These are phyloP conservation scores for Catostylus mosaicus DNA, from an alignment of 30 jellyfish, hydroid and myxozoan genomes.

Conservation along the genomic window DNA sequence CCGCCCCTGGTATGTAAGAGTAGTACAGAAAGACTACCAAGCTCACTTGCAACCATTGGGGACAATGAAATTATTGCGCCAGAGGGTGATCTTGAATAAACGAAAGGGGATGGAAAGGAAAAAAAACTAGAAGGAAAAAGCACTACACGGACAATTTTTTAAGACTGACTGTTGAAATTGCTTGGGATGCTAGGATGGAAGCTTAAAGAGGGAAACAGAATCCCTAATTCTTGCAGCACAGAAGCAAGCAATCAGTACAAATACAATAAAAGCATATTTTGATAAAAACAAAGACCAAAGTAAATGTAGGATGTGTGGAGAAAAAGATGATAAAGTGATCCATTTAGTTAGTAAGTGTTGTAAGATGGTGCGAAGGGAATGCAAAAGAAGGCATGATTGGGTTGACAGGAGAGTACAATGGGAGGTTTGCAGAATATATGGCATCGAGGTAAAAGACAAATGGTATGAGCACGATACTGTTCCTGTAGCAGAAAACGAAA, in stretches of 20 bases:
- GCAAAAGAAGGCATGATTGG: conserved; percentile 31
- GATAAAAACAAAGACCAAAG: conserved; percentile 15
- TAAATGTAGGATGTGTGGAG: conserved; percentile 13
- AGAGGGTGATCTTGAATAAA: not conserved
- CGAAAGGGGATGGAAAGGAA: not conserved
- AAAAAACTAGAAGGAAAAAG: not conserved
- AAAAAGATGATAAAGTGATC: conserved; percentile 15
- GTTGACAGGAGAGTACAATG: conserved; percentile 30
- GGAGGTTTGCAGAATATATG: conserved; percentile 11
- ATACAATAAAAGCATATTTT: too few relatives aligned
- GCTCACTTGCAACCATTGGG: not conserved
- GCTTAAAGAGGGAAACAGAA: not conserved
- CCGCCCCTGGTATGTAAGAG: too few relatives aligned
- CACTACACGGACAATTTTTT: not conserved
- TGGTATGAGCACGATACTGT: conserved; percentile 34
- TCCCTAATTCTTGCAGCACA: conserved; percentile 3
- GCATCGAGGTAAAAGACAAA: conserved; percentile 4
- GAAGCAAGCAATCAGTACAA: conserved; percentile 22
- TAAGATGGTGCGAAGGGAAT: conserved; percentile 12
- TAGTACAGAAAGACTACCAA: not conserved
- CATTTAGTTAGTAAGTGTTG: conserved; percentile 7
- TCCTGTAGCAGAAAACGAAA: conserved; percentile 7
- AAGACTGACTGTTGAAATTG: not conserved
- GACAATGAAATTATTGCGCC: not conserved
- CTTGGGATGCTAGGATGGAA: not conserved